phyloP scores from a whole-genome alignment of 2,888 invertebrate species.

The Acrocyrtus sp. region DNA sequence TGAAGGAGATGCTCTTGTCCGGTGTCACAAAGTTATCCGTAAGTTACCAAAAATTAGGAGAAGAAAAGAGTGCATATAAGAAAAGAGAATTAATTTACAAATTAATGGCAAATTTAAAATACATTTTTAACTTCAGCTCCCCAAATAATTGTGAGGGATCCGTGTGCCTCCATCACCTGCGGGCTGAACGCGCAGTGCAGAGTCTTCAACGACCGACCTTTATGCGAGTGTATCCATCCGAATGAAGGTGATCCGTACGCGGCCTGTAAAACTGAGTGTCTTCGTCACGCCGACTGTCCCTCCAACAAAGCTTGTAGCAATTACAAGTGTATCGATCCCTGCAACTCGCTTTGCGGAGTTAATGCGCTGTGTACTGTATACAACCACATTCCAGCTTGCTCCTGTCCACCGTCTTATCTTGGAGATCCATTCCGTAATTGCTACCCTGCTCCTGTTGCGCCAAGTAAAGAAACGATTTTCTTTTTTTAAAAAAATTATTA shows the following conservation, averaged over 20 bases:
- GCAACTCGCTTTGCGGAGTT: conserved; percentile 79
- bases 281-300: conserved; percentile 58
- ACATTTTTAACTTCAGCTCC: conserved; percentile 17
- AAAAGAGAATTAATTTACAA: too few relatives aligned
- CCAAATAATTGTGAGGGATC: conserved; percentile 34
- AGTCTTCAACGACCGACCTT: conserved; percentile 79
- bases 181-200: conserved; percentile 76
- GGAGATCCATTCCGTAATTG: conserved; percentile 89
- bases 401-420: conserved; percentile 71
- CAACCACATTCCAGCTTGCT: conserved; percentile 64
- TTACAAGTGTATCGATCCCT: conserved; percentile 71
- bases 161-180: conserved; percentile 76
- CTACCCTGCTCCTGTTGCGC: conserved; percentile 68
- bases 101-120: too few relatives aligned
- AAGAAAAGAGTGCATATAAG: too few relatives aligned
- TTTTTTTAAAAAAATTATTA: background rate
- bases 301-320: conserved; percentile 48
- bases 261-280: conserved; percentile 86
- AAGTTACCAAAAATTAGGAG: too few relatives aligned
- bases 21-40: conserved; percentile 69
- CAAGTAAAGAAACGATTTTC: conserved; percentile 65
- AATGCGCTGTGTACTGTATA: conserved; percentile 76
- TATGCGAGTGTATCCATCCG: conserved; percentile 84
- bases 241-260: conserved; percentile 88
- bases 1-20: conserved; percentile 82